Conservation (phyloP, 1,140 invertebrate genomes). For the Campoletis sonorensis region DNA sequence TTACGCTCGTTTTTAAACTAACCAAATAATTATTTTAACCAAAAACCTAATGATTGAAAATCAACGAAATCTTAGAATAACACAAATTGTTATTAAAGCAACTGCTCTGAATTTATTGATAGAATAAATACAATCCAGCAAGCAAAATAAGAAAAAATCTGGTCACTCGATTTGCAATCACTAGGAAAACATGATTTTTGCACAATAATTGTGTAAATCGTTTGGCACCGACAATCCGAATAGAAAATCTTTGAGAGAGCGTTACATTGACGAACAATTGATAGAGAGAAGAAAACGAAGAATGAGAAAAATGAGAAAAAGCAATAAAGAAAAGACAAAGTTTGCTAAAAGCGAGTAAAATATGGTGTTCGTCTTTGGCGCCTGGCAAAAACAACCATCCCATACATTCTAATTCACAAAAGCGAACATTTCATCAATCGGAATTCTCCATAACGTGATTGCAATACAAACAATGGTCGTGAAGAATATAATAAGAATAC, state of each 20-base stretch:
- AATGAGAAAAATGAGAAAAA: not conserved
- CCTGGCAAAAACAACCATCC: slow-evolving; percentile 24
- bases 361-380: not conserved
- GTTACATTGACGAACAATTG: not conserved
- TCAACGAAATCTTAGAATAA: no score
- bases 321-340: not conserved
- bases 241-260: slow-evolving; percentile 46
- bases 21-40: no score
- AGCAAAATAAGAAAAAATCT: no score
- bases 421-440: slow-evolving; percentile 46
- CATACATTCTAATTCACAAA: slow-evolving; percentile 51
- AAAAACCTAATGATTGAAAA: no score
- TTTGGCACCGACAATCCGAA: slow-evolving; percentile 38
- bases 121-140: no score
- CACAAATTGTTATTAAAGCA: no score
- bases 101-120: no score
- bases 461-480: slow-evolving; percentile 38
- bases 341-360: not conserved
- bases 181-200: no score
- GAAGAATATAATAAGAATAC: slow-evolving; percentile 22
- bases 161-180: not conserved
- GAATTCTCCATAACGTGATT: slow-evolving; percentile 48
- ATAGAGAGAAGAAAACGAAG: no score
- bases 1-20: no score
- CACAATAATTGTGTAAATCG: slow-evolving; percentile 47